Conservation (phyloP, 2,888 invertebrate genomes). For the Apocheima hispidaria region DNA sequence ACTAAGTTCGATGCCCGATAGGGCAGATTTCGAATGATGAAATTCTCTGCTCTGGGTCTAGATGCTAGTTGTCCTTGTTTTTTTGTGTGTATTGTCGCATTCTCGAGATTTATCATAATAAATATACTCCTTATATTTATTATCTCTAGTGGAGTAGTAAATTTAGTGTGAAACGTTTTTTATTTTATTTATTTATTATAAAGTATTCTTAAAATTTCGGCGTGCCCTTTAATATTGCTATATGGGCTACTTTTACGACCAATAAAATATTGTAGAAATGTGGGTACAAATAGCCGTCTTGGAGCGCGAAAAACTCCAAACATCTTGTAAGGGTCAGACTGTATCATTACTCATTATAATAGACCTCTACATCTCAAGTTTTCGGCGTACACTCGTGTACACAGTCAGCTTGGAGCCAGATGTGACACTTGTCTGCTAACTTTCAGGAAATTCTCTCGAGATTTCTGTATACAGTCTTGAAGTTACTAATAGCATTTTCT, state of each 20-base stretch:
- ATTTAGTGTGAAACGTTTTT: too few species aligned
- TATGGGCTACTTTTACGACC: not conserved
- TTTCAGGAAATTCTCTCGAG: conserved; percentile 17
- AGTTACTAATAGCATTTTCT: not conserved
- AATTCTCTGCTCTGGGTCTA: too few species aligned
- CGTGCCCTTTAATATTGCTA: too few species aligned
- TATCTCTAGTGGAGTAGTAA: too few species aligned
- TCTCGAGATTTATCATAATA: too few species aligned
- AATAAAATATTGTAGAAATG: conserved; percentile 3
- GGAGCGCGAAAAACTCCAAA: conserved; percentile 5
- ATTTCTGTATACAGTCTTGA: not conserved
- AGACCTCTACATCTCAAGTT: conserved; percentile 27
- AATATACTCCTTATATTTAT: too few species aligned
- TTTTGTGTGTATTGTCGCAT: too few species aligned
- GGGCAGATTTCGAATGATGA: too few species aligned
- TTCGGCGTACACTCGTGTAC: conserved; percentile 22
- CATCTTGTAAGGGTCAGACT: conserved; percentile 13
- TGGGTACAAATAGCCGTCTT: not conserved
- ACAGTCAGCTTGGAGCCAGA: conserved; percentile 27
- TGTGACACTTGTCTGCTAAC: conserved; percentile 34
- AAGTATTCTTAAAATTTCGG: not conserved
- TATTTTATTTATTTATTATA: not conserved
- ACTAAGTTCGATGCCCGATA: too few species aligned
- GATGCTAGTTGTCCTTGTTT: too few species aligned
- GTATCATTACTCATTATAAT: conserved; percentile 31